Conservation (phyloP, 2,888 invertebrate genomes). For the Nebria brevicollis region DNA sequence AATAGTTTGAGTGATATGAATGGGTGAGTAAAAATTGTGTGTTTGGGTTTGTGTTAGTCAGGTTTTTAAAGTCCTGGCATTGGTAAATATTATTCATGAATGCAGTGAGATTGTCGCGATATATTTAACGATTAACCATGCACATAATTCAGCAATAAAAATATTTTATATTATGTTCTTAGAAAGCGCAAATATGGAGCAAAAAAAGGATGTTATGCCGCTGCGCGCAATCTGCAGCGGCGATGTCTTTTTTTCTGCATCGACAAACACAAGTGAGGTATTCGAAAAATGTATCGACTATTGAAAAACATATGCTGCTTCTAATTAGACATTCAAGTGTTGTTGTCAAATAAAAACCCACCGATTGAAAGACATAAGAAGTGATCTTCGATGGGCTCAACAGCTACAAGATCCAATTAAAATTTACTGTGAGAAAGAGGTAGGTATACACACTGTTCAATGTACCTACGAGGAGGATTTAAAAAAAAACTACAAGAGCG, state of each 20-base stretch:
- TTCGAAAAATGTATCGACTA: background rate
- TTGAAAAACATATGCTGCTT: background rate
- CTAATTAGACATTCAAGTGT: background rate
- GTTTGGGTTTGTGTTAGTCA: background rate
- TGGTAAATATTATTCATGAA: background rate
- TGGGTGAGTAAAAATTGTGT: no score
- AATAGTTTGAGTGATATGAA: no score
- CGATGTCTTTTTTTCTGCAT: background rate
- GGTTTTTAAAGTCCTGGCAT: background rate
- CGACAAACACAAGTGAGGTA: background rate
- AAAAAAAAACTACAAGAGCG: background rate
- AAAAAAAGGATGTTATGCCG: background rate
- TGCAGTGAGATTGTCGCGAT: background rate
- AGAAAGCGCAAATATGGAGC: background rate
- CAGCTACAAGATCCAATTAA: background rate
- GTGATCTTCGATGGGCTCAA: background rate
- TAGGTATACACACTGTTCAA: background rate
- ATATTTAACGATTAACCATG: background rate
- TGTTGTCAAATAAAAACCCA: background rate
- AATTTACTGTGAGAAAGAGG: constrained; percentile 1
- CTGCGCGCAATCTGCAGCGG: background rate
- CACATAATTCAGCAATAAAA: background rate
- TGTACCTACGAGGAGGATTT: background rate
- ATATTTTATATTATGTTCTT: background rate
- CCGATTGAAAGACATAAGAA: background rate